These are phyloP conservation scores for Globodera rostochiensis DNA, from an alignment of 1,140 invertebrate species.

Conservation along the genomic window DNA sequence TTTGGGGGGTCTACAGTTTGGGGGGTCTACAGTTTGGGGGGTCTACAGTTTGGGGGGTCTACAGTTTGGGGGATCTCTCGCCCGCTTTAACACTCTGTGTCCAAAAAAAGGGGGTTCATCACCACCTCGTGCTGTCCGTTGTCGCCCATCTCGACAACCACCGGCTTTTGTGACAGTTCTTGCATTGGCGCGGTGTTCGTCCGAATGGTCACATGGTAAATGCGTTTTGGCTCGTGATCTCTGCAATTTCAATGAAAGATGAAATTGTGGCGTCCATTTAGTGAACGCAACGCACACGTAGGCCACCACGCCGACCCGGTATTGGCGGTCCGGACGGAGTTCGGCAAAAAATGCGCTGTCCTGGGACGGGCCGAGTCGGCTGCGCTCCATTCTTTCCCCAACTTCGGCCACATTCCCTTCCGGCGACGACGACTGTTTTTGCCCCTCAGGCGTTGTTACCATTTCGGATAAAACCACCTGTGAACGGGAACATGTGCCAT, in stretches of 20 bases:
- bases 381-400: constrained; percentile 52
- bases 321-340: constrained; percentile 54
- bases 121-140: constrained; percentile 45
- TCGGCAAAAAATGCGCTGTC: constrained; percentile 52
- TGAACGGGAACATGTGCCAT: constrained; percentile 5
- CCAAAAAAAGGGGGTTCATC: no score
- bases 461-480: constrained; percentile 30
- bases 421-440: constrained; percentile 35
- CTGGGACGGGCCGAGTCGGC: constrained; percentile 47
- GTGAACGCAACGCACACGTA: constrained; percentile 46
- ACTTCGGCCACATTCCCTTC: constrained; percentile 40
- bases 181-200: constrained; percentile 38
- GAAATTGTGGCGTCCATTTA: neutral
- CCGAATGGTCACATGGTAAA: constrained; percentile 51
- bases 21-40: no score
- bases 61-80: no score
- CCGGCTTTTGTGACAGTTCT: constrained; percentile 48
- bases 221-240: constrained; percentile 60
- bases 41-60: no score
- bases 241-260: neutral
- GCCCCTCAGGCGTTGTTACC: neutral
- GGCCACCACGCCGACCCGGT: constrained; percentile 61
- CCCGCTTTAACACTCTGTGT: no score
- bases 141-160: constrained; percentile 51
- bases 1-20: no score